A percentile compares a stretch with the other conserved stretches of the same genome.
Evolutionary conservation across 2,113 vertebrate genomes (phyloP).

Genomic region (Gallinago paraguaiae): DNA sequence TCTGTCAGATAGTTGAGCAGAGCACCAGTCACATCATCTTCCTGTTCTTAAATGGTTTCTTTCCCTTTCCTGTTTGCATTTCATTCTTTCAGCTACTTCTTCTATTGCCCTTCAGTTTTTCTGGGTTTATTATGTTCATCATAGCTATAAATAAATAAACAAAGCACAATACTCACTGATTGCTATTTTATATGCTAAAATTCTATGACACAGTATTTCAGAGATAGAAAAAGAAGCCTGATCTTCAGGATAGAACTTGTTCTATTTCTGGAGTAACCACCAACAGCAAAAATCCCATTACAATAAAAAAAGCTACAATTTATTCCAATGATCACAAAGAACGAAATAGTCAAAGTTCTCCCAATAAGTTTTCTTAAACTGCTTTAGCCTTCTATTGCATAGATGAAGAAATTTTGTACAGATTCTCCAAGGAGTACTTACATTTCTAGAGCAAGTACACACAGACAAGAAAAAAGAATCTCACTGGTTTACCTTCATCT

Average conservation of each 20-base stretch:
- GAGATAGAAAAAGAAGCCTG: not conserved
- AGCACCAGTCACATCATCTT: not conserved
- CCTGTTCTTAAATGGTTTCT: not conserved
- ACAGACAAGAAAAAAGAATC: not conserved
- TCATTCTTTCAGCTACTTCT: not conserved
- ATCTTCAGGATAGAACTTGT: not conserved
- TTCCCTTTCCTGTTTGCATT: not conserved
- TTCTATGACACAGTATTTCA: not conserved
- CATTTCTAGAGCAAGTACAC: not conserved
- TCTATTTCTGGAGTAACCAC: constrained; percentile 32
- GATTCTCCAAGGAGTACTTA: not conserved
- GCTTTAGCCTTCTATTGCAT: not conserved
- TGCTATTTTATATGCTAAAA: constrained; percentile 13
- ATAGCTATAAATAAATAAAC: constrained; percentile 44
- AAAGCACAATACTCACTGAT: constrained; percentile 46
- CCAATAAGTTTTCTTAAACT: not conserved
- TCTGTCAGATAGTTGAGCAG: not conserved
- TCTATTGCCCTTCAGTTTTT: not conserved
- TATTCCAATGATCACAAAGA: not conserved
- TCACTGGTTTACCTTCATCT: not conserved
- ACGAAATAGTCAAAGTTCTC: not conserved
- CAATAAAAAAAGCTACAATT: not conserved
- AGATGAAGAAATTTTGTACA: not conserved
- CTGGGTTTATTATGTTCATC: not conserved
- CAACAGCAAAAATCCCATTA: constrained; percentile 30